Conservation (phyloP, 2,113 vertebrate genomes). For the Riparia riparia region DNA sequence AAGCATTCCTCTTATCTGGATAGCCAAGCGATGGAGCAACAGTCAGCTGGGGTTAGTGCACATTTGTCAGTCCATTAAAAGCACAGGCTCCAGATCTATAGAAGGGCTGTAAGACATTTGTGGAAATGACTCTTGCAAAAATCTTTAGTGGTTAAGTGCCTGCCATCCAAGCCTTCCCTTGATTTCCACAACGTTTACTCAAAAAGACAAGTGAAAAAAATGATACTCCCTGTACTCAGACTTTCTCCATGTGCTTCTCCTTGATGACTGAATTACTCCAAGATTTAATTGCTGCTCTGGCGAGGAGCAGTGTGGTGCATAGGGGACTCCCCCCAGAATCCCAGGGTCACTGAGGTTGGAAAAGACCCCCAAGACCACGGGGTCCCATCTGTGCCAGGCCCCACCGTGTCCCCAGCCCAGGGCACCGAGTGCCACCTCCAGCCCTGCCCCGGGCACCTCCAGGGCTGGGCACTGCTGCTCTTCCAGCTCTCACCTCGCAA, state of each 20-base stretch:
- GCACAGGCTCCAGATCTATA: not conserved
- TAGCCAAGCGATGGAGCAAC: not conserved
- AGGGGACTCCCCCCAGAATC: not conserved
- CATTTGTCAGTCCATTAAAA: constrained; percentile 56
- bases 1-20: constrained; percentile 37
- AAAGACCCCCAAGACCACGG: rapidly evolving
- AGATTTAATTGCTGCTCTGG: not conserved
- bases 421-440: not conserved
- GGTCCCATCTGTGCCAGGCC: not conserved
- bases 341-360: not conserved
- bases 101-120: not conserved
- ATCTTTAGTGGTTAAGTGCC: not conserved
- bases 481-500: not conserved
- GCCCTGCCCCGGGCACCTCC: rapidly evolving
- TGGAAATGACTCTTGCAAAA: constrained; percentile 38
- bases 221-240: not conserved
- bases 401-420: not conserved
- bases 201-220: not conserved
- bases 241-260: not conserved
- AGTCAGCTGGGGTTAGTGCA: constrained; percentile 12
- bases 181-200: not conserved
- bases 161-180: not conserved
- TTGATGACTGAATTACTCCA: not conserved
- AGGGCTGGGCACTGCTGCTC: not conserved
- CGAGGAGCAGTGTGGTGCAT: not conserved